Evolutionary conservation across 2,888 invertebrate species (phyloP).

Genomic region (Epistrophe grossulariae): DNA sequence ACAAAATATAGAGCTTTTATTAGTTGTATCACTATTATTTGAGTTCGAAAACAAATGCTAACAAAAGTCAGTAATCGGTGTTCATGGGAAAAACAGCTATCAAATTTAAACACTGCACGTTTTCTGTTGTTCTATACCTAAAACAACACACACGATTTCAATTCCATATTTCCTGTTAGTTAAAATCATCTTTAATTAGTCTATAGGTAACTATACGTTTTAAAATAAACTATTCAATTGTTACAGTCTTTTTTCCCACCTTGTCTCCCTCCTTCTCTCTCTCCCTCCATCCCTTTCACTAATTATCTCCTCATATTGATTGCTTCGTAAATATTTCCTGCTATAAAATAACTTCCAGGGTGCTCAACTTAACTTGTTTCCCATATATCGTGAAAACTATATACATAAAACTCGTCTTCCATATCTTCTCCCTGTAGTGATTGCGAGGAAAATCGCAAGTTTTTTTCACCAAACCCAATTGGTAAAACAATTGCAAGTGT

Average conservation of each 20-base stretch:
- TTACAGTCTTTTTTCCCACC: background rate
- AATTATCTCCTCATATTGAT: slow-evolving; percentile 3
- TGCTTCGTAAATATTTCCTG: slow-evolving; percentile 25
- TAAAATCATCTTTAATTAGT: no score
- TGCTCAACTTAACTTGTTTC: slow-evolving; percentile 16
- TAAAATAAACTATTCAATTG: background rate
- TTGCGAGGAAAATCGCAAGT: slow-evolving; percentile 21
- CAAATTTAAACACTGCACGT: no score
- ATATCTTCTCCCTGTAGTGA: background rate
- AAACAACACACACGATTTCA: no score
- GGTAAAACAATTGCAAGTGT: slow-evolving; percentile 43
- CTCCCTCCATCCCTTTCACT: background rate
- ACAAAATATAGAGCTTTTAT: no score
- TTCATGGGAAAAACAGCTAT: no score
- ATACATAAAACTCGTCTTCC: slow-evolving; percentile 1
- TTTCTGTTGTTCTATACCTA: no score
- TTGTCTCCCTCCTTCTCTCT: background rate
- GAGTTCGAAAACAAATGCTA: no score
- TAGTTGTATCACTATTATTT: no score
- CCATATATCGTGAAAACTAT: slow-evolving; percentile 13
- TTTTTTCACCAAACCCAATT: slow-evolving; percentile 35
- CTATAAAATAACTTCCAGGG: background rate
- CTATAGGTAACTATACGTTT: no score
- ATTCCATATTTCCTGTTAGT: no score
- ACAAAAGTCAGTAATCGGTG: no score